Conservation (phyloP, 2,888 invertebrate species). For the Andrena minutula region DNA sequence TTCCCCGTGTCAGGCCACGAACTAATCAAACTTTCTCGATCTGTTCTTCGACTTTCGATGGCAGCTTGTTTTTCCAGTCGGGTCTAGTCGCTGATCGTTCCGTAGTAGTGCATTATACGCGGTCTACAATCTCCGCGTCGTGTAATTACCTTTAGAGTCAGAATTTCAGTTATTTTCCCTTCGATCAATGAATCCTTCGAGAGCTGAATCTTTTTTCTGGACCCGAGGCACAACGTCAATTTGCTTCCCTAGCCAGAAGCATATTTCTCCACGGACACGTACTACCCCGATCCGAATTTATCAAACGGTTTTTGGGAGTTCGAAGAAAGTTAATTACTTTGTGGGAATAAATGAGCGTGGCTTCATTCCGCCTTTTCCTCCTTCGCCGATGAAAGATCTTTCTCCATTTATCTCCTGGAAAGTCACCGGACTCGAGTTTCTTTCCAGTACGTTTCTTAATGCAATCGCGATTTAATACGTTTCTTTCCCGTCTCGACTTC, state of each 20-base stretch:
- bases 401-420: constrained; percentile 44
- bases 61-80: constrained; percentile 16
- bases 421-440: constrained; percentile 16
- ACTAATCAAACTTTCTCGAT: constrained; percentile 64
- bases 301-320: constrained; percentile 30
- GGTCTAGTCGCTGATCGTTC: not conserved
- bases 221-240: not conserved
- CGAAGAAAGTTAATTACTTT: constrained; percentile 55
- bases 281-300: constrained; percentile 18
- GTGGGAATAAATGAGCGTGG: constrained; percentile 36
- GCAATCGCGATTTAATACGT: constrained; percentile 47
- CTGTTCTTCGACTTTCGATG: constrained; percentile 20
- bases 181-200: too few species aligned
- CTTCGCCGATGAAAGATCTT: constrained; percentile 30
- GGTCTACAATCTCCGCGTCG: not conserved
- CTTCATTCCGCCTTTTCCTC: constrained; percentile 27
- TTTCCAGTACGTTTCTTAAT: constrained; percentile 26
- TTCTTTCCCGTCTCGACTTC: not conserved
- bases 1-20: constrained; percentile 26
- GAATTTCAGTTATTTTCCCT: constrained; percentile 8
- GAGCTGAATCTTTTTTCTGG: not conserved
- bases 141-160: constrained; percentile 13
- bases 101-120: not conserved
- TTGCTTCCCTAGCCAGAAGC: not conserved
- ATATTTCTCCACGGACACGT: not conserved